These are phyloP conservation scores for Haliclona indistincta DNA, from an alignment of 37 sponge, comb jelly and placozoan genomes.

Conservation along the genomic window DNA sequence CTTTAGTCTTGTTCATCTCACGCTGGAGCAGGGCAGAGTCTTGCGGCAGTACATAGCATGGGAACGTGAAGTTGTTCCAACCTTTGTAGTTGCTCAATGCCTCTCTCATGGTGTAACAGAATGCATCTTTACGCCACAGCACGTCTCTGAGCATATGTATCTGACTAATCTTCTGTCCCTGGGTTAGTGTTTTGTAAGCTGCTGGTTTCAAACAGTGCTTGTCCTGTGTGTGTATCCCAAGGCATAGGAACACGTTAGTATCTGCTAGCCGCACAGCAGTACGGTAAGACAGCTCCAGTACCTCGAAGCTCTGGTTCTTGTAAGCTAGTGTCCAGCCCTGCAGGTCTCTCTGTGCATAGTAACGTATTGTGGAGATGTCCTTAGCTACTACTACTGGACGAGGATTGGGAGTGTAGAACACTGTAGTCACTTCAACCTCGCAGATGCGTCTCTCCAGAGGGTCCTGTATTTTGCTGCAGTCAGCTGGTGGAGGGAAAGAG, in stretches of 20 bases:
- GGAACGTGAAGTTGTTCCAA: constrained; percentile 68
- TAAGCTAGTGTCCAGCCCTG: constrained; percentile 79
- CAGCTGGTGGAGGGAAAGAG: background rate
- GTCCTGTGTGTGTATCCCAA: constrained; percentile 73
- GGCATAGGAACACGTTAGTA: constrained; percentile 68
- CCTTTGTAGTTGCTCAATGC: constrained; percentile 50
- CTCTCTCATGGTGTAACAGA: constrained; percentile 71
- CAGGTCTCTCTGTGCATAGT: constrained; percentile 84
- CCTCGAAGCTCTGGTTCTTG: constrained; percentile 62
- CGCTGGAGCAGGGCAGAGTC: constrained; percentile 48
- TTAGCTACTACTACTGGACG: constrained; percentile 63
- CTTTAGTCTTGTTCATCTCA: constrained; percentile 23
- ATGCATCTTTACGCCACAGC: constrained; percentile 86
- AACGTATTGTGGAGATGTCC: constrained; percentile 65
- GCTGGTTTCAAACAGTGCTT: constrained; percentile 52
- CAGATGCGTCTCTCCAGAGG: constrained; percentile 13
- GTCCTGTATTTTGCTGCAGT: constrained; percentile 28
- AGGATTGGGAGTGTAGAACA: constrained; percentile 42
- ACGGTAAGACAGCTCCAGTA: constrained; percentile 47
- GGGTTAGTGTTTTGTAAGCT: constrained; percentile 25
- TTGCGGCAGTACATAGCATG: constrained; percentile 85
- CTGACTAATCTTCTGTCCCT: constrained; percentile 72
- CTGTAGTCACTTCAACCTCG: constrained; percentile 22
- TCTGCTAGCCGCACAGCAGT: constrained; percentile 23
- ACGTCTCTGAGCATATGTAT: constrained; percentile 68